Conservation (phyloP, 1,140 invertebrate genomes). For the Elysia chlorotica region DNA sequence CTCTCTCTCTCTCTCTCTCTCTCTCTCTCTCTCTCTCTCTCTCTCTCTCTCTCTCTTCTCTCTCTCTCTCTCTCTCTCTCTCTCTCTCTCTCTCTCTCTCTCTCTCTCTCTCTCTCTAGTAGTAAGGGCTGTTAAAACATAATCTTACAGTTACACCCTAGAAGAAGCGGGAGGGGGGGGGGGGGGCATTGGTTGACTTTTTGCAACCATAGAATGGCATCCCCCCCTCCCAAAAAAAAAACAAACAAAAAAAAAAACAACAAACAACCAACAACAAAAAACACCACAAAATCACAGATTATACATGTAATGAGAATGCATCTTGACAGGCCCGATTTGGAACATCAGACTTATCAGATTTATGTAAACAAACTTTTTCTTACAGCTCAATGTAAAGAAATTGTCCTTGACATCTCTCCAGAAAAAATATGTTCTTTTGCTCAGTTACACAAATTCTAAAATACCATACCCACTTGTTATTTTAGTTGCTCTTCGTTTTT, state of each 20-base stretch:
- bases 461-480: not conserved
- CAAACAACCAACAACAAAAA: not conserved
- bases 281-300: not conserved
- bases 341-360: no score
- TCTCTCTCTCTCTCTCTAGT: not conserved
- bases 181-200: no score
- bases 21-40: not conserved
- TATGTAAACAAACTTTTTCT: no score
- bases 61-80: not conserved
- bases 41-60: not conserved
- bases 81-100: not conserved
- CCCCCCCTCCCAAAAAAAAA: not conserved
- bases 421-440: not conserved
- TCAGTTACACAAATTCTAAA: not conserved
- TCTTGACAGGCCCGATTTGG: no score
- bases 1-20: conserved; percentile 6
- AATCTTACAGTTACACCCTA: not conserved
- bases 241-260: not conserved
- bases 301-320: not conserved
- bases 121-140: not conserved
- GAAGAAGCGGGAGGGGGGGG: no score
- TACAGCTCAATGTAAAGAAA: no score
- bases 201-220: not conserved
- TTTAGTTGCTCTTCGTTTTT: not conserved
- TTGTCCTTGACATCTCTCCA: no score